Evolutionary conservation across 2,888 invertebrate species (phyloP), one percentile per base, ranked within the genome.

Genomic region (Acleris literana): DNA sequence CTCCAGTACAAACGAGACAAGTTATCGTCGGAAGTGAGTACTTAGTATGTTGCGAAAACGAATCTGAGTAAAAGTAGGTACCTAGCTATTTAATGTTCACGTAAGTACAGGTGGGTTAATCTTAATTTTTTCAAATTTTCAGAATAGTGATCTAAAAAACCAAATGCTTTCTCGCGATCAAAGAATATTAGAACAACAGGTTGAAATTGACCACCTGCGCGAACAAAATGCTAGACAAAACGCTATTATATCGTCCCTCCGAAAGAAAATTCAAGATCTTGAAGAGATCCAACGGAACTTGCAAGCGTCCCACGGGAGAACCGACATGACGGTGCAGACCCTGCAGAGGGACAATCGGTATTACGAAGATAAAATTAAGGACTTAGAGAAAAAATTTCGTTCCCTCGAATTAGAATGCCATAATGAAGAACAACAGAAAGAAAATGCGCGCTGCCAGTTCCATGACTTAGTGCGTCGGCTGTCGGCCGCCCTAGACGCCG

Each of bases 211-310:
- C 75, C 96, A 96, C 78, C 88, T 96, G 18, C 93, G 96, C 7
- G 96, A 97, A 70, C 97, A 97, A 84, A 94, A 96, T 55, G 97
- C 97, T 1, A 93, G 97, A 46, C 97, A 97, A 84, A 96, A 95
- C 76, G 95, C 97, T 0, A 93, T 97, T 53, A 96, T 97, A 72
- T 94, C 94, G 3, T 97, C 97, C 0, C 93, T 97, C 58, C 96
- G 96, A 81, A 96, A 96, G 82, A 95, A 97, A 67, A 94, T 97
- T 51, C 94, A 96, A 87, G 96, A 97, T 69, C 88, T 96, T 49
- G 97, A 97, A 80, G 96, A 96, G 76, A 93, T 95, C 60, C 96
- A 97, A 79, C 93, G 96, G 54, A 94, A 94, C 74, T 90, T 96
- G 17, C 95, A 95, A 73, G 79, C 90, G 9, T 77, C 86, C 0